Evolutionary conservation across 2,888 invertebrate species (phyloP).

Genomic region (Troglohyphantes excavatus): DNA sequence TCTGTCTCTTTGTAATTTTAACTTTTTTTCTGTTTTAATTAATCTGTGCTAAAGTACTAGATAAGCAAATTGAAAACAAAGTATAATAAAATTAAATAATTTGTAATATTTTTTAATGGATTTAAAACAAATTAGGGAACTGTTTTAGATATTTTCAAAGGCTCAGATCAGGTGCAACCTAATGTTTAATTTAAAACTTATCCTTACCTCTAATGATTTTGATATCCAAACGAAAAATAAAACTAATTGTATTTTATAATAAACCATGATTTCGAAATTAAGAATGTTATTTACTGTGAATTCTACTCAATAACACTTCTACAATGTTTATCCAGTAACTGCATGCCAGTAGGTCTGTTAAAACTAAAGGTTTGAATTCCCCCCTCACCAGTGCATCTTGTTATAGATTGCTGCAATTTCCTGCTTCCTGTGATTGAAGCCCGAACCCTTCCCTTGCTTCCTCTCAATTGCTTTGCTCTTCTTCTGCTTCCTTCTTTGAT

Average conservation of each 20-base stretch:
- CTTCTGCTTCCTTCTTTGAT: constrained; percentile 68
- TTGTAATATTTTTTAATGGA: too few species aligned
- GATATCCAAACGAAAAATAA: constrained; percentile 16
- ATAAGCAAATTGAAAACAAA: too few species aligned
- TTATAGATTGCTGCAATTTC: constrained; percentile 72
- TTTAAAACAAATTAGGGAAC: too few species aligned
- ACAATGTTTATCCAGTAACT: background rate
- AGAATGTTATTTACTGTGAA: background rate
- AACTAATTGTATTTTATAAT: constrained; percentile 11
- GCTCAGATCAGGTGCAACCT: too few species aligned
- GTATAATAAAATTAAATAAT: too few species aligned
- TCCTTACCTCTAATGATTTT: constrained; percentile 34
- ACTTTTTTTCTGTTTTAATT: too few species aligned
- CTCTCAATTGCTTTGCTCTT: constrained; percentile 51
- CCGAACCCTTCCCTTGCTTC: constrained; percentile 70
- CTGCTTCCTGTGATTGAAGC: constrained; percentile 76
- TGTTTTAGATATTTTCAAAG: too few species aligned
- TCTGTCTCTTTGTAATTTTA: too few species aligned
- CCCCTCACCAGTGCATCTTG: constrained; percentile 23
- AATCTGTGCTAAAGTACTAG: too few species aligned
- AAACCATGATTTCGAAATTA: constrained; percentile 1
- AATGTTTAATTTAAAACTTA: background rate
- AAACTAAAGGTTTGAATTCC: constrained; percentile 27
- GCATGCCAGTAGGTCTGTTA: background rate
- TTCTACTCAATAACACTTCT: background rate